Conservation (phyloP, 1,140 invertebrate genomes). For the Microplitis mediator region DNA sequence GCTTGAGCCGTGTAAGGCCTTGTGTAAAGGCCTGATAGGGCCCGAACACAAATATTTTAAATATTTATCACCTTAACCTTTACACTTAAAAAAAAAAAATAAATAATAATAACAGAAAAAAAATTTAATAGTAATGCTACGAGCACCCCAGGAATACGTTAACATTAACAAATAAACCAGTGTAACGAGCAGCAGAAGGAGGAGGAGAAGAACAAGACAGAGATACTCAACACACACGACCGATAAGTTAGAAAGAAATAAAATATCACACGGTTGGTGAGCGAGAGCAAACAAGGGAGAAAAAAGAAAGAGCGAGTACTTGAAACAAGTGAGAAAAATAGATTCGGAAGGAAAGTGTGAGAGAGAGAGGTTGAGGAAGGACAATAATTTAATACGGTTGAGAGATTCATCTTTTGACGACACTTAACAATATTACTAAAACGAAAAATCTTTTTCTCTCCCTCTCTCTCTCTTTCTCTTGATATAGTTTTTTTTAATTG, state of each 20-base stretch:
- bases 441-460: slow-evolving; percentile 9
- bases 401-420: slow-evolving; percentile 13
- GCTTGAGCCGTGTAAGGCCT: slow-evolving; percentile 38
- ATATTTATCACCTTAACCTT: too few relatives aligned
- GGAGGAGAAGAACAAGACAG: not conserved
- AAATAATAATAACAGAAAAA: not conserved
- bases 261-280: not conserved
- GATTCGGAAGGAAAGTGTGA: slow-evolving; percentile 5
- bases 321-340: not conserved
- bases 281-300: not conserved
- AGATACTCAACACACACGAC: not conserved
- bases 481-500: not conserved
- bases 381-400: slow-evolving; percentile 9
- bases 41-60: slow-evolving; percentile 29
- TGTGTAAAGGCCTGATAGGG: slow-evolving; percentile 46
- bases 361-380: slow-evolving; percentile 19
- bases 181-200: not conserved
- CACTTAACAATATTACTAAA: slow-evolving; percentile 1
- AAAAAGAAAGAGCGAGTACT: not conserved
- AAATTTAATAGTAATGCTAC: not conserved
- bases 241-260: not conserved
- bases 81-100: too few relatives aligned
- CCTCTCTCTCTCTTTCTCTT: not conserved
- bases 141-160: not conserved
- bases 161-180: not conserved